Evolutionary conservation across 1,140 invertebrate species (phyloP), one percentile per base, ranked within the genome.

Genomic region (Trachymyrmex septentrionalis): DNA sequence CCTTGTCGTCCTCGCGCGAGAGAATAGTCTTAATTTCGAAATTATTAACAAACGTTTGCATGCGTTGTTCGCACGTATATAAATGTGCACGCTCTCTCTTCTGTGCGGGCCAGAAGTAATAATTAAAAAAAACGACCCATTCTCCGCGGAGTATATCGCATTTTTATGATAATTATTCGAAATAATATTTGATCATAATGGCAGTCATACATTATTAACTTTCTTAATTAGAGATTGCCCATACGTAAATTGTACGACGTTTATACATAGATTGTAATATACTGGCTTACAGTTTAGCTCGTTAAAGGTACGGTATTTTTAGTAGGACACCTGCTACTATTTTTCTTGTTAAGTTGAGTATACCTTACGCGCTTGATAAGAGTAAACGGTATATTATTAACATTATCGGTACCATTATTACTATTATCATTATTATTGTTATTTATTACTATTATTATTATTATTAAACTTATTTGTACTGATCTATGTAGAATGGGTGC

Each of bases 401-500:
- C 38, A 34, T 84, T 84, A 86, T 77, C 67, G 69, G 75, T 87
- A 86, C 44, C 55, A 61, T 86, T 88, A 69, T 71, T 86, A 75
- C 64, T 78, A 34, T 90, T 87, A 89, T 87, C 81, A 89, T 76
- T 87, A 90, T 90, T 88, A 86, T 87, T 82, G 86, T 89, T 91
- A 86, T 82, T 77, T 57, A 85, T 77, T 85, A 85, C 55, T 75
- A 84, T 75, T 84, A 75, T 50, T 50, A 50, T 69, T 86, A 67
- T 61, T 87, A 53, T 87, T 91, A 87, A 85, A 87, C 90, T 91
- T 92, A 91, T 92, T 92, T 92, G 91, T 92, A 92, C 91, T 92
- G 89, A 86, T 92, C 91, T 92, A 90, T 89, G 57, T 30, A 89
- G 91, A 92, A 89, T 61, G 88, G 90, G 82, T 89, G 90, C 90